Percentiles rank a stretch among this genome's conserved stretches.
Conservation (phyloP, 2,113 vertebrate species). For the Etheostoma cragini region DNA sequence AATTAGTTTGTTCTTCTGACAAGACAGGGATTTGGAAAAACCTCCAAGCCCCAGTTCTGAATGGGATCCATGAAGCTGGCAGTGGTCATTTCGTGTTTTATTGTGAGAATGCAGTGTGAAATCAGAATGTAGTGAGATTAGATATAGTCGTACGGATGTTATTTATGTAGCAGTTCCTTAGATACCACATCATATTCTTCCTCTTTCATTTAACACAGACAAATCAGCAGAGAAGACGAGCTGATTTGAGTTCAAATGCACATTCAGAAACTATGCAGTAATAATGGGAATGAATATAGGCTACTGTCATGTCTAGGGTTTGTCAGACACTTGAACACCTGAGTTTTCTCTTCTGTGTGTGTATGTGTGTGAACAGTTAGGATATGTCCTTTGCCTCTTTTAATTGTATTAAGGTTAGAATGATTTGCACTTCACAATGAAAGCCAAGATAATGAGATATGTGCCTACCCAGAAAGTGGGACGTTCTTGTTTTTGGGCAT, state of each 20-base stretch:
- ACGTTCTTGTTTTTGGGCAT: constrained; percentile 30
- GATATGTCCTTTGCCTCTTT: constrained; percentile 49
- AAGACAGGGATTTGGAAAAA: constrained; percentile 15
- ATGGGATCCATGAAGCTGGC: constrained; percentile 26
- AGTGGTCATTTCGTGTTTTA: constrained; percentile 13
- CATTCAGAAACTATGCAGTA: constrained; percentile 80
- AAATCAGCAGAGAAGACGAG: constrained; percentile 10
- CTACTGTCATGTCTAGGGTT: constrained; percentile 38
- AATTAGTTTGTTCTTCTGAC: constrained; percentile 21
- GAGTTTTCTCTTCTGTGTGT: constrained; percentile 45
- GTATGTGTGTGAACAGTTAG: constrained; percentile 28
- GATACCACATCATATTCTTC: constrained; percentile 52
- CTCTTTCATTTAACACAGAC: constrained; percentile 51
- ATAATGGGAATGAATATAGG: constrained; percentile 58
- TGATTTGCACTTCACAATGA: constrained; percentile 11
- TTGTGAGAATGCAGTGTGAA: constrained; percentile 29
- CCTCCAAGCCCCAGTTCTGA: constrained; percentile 17
- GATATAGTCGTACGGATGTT: constrained; percentile 32
- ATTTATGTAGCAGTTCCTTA: constrained; percentile 49
- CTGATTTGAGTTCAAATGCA: constrained; percentile 58
- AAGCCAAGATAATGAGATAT: constrained; percentile 47
- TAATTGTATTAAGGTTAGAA: constrained; percentile 30
- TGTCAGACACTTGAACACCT: constrained; percentile 47
- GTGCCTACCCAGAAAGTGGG: constrained; percentile 46
- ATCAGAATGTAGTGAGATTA: constrained; percentile 23